Conservation (phyloP, 2,888 invertebrate genomes). For the Boloria euphrosyne region DNA sequence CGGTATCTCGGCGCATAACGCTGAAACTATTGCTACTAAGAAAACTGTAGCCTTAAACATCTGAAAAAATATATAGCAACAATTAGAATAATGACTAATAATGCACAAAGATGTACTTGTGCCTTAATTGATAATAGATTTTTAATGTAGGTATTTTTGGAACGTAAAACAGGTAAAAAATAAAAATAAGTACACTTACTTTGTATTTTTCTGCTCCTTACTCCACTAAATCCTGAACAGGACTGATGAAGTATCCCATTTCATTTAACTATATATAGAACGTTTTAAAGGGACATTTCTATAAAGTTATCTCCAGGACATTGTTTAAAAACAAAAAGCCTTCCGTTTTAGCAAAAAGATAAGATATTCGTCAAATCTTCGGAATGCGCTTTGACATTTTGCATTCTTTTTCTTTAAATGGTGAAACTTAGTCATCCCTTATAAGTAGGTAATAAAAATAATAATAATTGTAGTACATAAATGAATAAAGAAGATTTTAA, state of each 20-base stretch:
- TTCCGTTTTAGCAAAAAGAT: constrained; percentile 41
- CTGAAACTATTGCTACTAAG: constrained; percentile 48
- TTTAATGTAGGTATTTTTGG: neutral
- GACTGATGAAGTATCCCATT: constrained; percentile 50
- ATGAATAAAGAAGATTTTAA: no score
- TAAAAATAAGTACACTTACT: no score
- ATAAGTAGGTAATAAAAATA: no score
- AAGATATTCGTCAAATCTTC: constrained; percentile 62
- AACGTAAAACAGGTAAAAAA: neutral
- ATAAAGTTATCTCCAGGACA: constrained; percentile 54
- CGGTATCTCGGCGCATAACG: constrained; percentile 60
- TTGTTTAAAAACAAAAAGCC: constrained; percentile 63
- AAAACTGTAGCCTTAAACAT: constrained; percentile 56
- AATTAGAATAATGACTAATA: neutral
- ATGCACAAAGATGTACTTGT: no score
- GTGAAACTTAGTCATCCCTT: neutral
- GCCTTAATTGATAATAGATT: neutral
- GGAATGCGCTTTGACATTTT: constrained; percentile 51
- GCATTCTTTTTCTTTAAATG: neutral
- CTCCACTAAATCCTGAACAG: constrained; percentile 36
- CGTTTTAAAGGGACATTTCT: constrained; percentile 42
- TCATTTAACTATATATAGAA: constrained; percentile 59
- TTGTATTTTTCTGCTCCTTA: constrained; percentile 42
- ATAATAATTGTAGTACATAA: no score
- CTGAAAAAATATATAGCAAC: constrained; percentile 46